Evolutionary conservation across 2,113 vertebrate genomes (phyloP).

Genomic region (Bombycilla garrulus): DNA sequence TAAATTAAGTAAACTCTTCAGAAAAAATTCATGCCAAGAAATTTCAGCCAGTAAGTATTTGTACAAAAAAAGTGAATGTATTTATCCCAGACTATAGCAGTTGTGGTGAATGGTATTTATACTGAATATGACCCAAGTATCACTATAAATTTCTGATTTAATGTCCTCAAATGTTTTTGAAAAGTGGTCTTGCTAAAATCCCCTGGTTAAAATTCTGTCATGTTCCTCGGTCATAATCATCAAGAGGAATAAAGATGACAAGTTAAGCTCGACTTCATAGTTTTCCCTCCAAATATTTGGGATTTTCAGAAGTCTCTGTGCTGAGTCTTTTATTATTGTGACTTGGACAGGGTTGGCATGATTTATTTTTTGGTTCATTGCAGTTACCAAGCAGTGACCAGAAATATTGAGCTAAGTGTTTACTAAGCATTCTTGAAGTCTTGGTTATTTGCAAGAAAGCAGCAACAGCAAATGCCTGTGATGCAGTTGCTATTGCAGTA

Average conservation of each 20-base stretch:
- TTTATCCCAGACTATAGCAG: background rate
- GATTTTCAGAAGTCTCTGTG: background rate
- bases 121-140: background rate
- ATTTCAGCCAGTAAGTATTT: background rate
- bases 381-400: background rate
- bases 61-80: background rate
- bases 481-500: background rate
- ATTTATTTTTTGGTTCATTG: background rate
- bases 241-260: background rate
- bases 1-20: background rate
- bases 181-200: background rate
- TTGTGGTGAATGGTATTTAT: background rate
- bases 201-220: background rate
- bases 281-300: background rate
- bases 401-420: background rate
- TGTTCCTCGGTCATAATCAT: background rate
- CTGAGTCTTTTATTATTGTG: background rate
- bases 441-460: background rate
- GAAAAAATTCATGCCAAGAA: background rate
- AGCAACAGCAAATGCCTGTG: background rate
- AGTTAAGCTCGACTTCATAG: background rate
- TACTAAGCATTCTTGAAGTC: background rate
- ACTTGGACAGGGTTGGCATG: background rate
- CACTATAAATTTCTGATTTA: background rate
- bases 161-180: background rate